Evolutionary conservation across 2,113 vertebrate species (phyloP).

Genomic region (Candoia aspera): DNA sequence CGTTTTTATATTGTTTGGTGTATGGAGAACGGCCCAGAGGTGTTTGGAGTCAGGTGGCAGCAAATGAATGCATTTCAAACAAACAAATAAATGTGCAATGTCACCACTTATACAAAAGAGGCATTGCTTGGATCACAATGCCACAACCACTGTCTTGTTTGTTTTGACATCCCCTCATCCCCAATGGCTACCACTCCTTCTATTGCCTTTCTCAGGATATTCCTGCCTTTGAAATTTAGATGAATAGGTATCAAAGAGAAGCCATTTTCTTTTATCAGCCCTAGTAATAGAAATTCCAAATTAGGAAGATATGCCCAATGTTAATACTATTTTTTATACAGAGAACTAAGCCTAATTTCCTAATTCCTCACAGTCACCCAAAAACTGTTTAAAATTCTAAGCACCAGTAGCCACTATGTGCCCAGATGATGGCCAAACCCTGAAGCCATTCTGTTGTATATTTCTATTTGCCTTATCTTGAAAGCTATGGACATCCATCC

Average conservation of each 20-base stretch:
- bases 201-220: neutral
- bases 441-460: neutral
- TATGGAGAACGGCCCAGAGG: neutral
- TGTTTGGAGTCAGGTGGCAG: neutral
- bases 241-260: neutral
- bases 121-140: neutral
- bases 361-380: neutral
- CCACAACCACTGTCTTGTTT: neutral
- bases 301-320: neutral
- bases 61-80: too few relatives aligned
- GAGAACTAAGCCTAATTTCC: neutral
- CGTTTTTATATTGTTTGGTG: neutral
- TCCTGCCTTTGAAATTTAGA: neutral
- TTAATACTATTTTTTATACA: neutral
- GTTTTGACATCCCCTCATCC: neutral
- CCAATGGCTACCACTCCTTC: neutral
- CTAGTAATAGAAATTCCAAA: neutral
- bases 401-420: neutral
- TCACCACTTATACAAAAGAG: neutral
- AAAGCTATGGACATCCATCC: neutral
- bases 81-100: neutral
- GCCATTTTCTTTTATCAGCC: neutral
- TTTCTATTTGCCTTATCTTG: neutral
- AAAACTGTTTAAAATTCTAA: neutral
- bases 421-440: slow-evolving; percentile 3